These are phyloP conservation scores for Crypturellus undulatus DNA, from an alignment of 2,113 vertebrate species.

Conservation along the genomic window DNA sequence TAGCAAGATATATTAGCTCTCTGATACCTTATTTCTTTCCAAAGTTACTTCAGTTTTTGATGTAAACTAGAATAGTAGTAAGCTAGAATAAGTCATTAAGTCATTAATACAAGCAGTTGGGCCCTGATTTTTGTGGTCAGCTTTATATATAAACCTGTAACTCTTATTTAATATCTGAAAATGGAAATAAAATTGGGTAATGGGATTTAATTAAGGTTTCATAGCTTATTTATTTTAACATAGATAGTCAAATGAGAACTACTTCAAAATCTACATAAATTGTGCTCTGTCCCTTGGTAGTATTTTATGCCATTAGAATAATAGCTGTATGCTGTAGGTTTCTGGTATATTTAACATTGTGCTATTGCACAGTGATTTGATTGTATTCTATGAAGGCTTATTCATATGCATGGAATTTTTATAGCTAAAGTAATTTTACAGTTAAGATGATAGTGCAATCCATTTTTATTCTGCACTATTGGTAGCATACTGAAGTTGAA, in stretches of 20 bases:
- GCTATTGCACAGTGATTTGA: background rate
- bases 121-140: background rate
- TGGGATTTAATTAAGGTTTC: background rate
- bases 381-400: background rate
- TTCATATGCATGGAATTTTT: background rate
- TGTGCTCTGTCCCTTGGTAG: background rate
- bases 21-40: background rate
- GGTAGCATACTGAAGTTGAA: background rate
- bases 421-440: background rate
- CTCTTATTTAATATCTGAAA: background rate
- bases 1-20: conserved; percentile 4
- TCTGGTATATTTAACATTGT: background rate
- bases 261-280: background rate
- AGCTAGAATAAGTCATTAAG: background rate
- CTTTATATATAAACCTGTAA: background rate
- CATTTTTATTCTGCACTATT: background rate
- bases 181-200: background rate
- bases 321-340: background rate
- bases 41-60: conserved; percentile 3
- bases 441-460: background rate
- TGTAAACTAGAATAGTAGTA: background rate
- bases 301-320: background rate
- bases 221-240: background rate
- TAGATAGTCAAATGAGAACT: background rate
- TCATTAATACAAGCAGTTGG: background rate